Evolutionary conservation across 2,888 invertebrate species (phyloP), one percentile per base, ranked within the genome.

Genomic region (Cephus rjabovi): DNA sequence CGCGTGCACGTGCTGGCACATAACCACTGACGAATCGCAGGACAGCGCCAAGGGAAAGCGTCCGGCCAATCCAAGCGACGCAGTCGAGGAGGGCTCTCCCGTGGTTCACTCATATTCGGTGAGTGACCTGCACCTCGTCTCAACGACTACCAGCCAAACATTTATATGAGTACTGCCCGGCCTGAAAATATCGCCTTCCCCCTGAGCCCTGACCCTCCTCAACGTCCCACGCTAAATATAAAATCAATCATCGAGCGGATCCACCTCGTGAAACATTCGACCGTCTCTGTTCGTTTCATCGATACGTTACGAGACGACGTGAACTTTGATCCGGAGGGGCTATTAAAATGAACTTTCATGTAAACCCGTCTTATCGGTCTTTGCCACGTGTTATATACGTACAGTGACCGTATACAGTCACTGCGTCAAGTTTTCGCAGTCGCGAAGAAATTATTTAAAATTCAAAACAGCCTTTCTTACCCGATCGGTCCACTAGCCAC

Each of bases 101-200:
- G 74, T 76, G 83, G 81, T 85, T 83, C 84, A 83, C 86, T 86
- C 86, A 87, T 90, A 90, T 90, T 90, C 91, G 90, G 90, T 90
- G 90, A 90, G 87, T 90, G 90, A 91, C 90, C 90, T 86, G 89
- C 83, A 83, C 88, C 86, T 81, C 87, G 82, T 81, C 77, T 79
- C 81, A 82, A 83, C 86, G 83, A 84, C 85, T 83, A 84, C 79
- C 86, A 85, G 84, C 88, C 87, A 87, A 90, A 90, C 89, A 88
- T 89, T 89, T 86, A 84, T 79, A 79, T 81, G 81, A 79, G 83
- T 89, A 90, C 89, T 90, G 89, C 80, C 87, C 88, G 85, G 83
- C 84, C 90, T 89, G 89, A 90, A 91, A 89, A 90, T 90, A 89
- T 90, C 87, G 83, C 80, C 82, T 82, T 81, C 73, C 34, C 79